Percentiles rank a stretch among this genome's conserved stretches.
Conservation (phyloP, 2,113 vertebrate species). For the Sphyrna mokarran region DNA sequence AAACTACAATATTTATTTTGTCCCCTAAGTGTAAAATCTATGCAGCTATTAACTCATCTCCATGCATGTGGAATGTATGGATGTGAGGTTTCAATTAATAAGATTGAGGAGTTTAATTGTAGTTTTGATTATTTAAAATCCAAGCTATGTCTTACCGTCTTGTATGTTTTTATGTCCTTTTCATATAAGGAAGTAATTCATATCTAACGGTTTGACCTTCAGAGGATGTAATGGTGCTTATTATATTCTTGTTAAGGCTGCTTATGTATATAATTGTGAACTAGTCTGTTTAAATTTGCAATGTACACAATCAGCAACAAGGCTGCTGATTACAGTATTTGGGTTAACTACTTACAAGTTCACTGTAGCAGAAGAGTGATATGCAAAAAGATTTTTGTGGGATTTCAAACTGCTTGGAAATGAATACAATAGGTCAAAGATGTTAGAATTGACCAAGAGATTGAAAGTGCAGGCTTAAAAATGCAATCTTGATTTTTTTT, state of each 20-base stretch:
- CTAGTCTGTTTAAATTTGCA: neutral
- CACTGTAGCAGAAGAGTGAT: neutral
- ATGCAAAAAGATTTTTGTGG: neutral
- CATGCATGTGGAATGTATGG: neutral
- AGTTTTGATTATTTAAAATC: neutral
- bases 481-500: neutral
- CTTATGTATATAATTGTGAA: neutral
- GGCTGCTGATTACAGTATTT: neutral
- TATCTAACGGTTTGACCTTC: neutral
- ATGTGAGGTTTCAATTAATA: neutral
- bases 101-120: neutral
- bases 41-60: neutral
- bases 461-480: neutral
- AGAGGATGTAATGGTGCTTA: neutral
- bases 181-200: neutral
- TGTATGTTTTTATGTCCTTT: neutral
- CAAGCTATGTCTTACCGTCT: neutral
- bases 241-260: neutral
- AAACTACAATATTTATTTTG: neutral
- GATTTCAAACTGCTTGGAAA: slow-evolving; percentile 5
- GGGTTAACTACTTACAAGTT: neutral
- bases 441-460: neutral
- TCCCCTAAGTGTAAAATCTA: neutral
- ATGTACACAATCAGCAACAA: neutral
- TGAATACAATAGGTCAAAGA: neutral